Evolutionary conservation across 2,888 invertebrate species (phyloP), one percentile per base, ranked within the genome.

Genomic region (Daptonema setosum): DNA sequence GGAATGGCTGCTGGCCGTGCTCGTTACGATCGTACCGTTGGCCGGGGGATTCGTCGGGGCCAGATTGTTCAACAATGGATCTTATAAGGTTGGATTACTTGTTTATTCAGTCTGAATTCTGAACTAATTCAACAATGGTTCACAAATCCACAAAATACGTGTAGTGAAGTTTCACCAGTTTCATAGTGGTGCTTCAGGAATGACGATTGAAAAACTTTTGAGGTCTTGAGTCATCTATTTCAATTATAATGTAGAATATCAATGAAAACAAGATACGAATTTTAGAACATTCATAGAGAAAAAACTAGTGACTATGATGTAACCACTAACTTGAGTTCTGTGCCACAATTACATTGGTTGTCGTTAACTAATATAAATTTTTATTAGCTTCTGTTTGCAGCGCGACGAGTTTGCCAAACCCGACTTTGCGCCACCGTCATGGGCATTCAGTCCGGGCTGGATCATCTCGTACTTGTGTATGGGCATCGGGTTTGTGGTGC

Each of bases 361-460:
- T n/a, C 35, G 35, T 17, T 35, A 35, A 35, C 35, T 17, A 17
- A 35, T 11, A 35, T 35, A 35, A n/a, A n/a, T n/a, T n/a, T n/a
- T 35, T 35, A 17, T 8, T 35, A 17, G 35, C 35, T 17, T 35
- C 17, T 8, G 5, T 45, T n/a, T 43, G 28, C 54, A 54, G 54
- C 25, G 47, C 8, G 55, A 28, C 35, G 35, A 50, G n/a, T 29
- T 56, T 35, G 2, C n/a, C 2, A 51, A 52, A 30, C 56, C 56
- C 22, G 25, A 22, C 26, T 56, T 52, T 24, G 45, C 52, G 3
- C 56, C 56, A 2, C 56, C 56, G 29, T 52, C 52, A 25, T 52
- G 45, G 52, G 11, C 45, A 28, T 56, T 56, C 53, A 29, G 52
- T 43, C 52, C 47, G 22, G 53, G 43, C 22, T 56, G 56, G 56